Evolutionary conservation across 2,797 vertebrate genomes (phyloP).

Genomic region (Ispidina picta): DNA sequence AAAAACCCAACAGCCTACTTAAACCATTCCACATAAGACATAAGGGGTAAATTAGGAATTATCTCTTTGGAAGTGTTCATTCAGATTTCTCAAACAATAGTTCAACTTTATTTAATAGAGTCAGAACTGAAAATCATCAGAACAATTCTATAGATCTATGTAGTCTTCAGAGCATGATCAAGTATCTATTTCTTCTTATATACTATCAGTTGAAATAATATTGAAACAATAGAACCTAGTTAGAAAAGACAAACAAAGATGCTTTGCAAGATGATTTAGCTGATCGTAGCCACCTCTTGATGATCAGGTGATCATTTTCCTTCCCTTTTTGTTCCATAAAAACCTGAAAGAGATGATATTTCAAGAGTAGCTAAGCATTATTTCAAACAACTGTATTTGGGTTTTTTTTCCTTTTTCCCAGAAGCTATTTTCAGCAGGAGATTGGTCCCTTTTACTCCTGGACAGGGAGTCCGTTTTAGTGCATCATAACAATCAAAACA

Average conservation of each 20-base stretch:
- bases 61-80: no score
- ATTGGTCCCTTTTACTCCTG: background rate
- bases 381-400: background rate
- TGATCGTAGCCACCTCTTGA: conserved; percentile 85
- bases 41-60: no score
- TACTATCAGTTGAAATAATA: background rate
- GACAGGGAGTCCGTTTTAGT: background rate
- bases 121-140: background rate
- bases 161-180: background rate
- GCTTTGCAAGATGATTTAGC: conserved; percentile 27
- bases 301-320: conserved; percentile 86
- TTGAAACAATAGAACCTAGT: background rate
- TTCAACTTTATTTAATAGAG: conserved; percentile 22
- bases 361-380: background rate
- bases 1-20: background rate
- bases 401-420: background rate
- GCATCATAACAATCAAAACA: background rate
- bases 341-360: conserved; percentile 64
- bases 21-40: background rate
- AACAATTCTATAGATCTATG: background rate
- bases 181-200: background rate
- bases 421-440: background rate
- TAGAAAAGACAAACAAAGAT: background rate
- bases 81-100: background rate
- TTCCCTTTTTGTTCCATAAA: conserved; percentile 77